A percentile compares a stretch with the other conserved stretches of the same genome.
phyloP scores from a whole-genome alignment of 2,113 vertebrate species.

The Eudyptes chrysolophus region DNA sequence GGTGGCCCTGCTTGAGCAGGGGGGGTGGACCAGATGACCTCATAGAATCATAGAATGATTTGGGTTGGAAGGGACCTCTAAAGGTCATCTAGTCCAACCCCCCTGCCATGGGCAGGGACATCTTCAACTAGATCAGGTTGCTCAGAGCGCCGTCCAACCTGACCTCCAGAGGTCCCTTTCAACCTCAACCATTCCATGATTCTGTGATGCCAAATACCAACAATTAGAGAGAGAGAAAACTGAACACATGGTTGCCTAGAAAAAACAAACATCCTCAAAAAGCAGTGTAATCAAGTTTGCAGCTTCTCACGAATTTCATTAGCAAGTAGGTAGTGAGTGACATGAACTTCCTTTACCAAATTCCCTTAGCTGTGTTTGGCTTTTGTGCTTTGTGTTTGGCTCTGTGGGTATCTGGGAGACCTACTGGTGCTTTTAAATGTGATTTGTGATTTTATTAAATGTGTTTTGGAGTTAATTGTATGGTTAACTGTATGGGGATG shows the following conservation, averaged over 20 bases:
- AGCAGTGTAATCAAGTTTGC: background rate
- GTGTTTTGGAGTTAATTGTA: slow-evolving; percentile 55
- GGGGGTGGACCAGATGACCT: background rate
- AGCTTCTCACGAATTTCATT: background rate
- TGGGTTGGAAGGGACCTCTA: background rate
- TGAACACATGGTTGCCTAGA: background rate
- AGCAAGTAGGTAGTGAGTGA: background rate
- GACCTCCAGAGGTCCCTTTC: background rate
- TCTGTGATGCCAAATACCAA: background rate
- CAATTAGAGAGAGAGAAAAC: background rate
- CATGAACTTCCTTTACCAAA: background rate
- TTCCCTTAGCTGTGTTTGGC: background rate
- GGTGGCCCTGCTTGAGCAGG: background rate
- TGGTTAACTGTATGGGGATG: background rate
- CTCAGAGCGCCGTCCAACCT: background rate
- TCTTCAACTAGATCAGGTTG: background rate
- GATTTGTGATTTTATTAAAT: slow-evolving; percentile 47
- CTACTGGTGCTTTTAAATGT: background rate
- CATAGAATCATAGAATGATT: background rate
- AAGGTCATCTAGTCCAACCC: background rate
- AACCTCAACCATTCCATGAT: background rate
- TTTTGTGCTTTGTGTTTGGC: background rate
- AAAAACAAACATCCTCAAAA: background rate
- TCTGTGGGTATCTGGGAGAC: background rate
- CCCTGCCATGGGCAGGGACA: background rate